Evolutionary conservation across 2,113 vertebrate species (phyloP).

Genomic region (Rhagologus leucostigma): DNA sequence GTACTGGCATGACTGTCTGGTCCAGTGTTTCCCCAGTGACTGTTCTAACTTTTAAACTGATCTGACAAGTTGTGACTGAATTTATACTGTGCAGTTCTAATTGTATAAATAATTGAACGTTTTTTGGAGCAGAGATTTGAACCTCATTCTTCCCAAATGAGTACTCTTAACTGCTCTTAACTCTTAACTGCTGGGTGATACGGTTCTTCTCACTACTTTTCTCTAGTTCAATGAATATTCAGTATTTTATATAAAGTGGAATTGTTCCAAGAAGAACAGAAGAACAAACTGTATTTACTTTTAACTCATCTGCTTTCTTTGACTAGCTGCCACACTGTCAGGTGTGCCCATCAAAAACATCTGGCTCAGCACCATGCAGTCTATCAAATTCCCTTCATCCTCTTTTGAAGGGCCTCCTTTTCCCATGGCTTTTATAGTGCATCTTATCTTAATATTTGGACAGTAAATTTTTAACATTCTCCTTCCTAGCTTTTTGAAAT

Average conservation of each 20-base stretch:
- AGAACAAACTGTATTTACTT: background rate
- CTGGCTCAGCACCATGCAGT: background rate
- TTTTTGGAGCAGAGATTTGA: background rate
- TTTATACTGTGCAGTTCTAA: background rate
- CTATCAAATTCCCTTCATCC: constrained; percentile 13
- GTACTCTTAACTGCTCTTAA: background rate
- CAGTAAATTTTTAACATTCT: background rate
- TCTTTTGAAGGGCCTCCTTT: background rate
- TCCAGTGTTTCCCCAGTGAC: background rate
- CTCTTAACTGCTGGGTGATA: background rate
- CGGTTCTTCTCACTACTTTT: background rate
- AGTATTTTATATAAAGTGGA: background rate
- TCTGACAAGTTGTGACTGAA: background rate
- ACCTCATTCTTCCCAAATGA: background rate
- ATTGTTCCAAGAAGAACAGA: background rate
- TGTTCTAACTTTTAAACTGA: background rate
- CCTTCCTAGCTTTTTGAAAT: background rate
- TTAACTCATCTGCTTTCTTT: background rate
- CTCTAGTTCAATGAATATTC: background rate
- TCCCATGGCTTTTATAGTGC: background rate
- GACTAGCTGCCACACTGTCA: background rate
- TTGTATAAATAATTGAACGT: background rate
- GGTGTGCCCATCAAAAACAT: background rate
- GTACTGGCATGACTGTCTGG: background rate
- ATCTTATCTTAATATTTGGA: background rate